Base-by-base conservation (phyloP, 2,113 vertebrate genomes). In the Perccottus glenii region DNA sequence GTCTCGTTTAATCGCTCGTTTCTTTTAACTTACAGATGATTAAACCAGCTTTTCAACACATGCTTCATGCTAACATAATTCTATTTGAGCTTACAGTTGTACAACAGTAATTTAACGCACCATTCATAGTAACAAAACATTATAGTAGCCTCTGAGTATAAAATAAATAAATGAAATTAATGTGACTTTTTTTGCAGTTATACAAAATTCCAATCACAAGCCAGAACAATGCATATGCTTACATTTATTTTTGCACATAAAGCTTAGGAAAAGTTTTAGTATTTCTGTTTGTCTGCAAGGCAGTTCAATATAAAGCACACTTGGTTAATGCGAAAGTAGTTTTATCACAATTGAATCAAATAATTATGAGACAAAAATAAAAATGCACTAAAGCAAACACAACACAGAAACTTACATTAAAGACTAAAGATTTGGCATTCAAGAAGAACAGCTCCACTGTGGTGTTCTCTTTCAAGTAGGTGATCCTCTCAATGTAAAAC, bases 401-500 rank as follows among this genome's bases (percentile, higher is more conserved):
- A 16, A 68, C 63, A 43, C n/a, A 12, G 4, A 14, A 40, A 92
- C 92, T 96, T 94, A 99, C 98, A 93, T 96, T 96, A 78, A 94
- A 95, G 15, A 99, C 94, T 9, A 94, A 94, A 55, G 94, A 91
- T 89, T 96, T 99, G 3, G 97, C 97, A n/a, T 99, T 99, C 84
- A 99, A 90, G 83, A 97, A 99, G 89, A 99, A 99, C 57, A 99
- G 90, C 81, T 98, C 96, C 58, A 99, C 95, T 0, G 98, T 98
- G 11, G 93, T 95, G 81, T 94, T 97, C 19, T 99, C 97, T 89
- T 96, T 98, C 67, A 99, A 82, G 78, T 93, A 97, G 15, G 95
- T 94, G 81, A 99, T 95, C 77, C 93, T 98, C 84, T 98, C 98
- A 50, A 99, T 96, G 86, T 99, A 99, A 94, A 99, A 99, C 87